phyloP scores from a whole-genome alignment of 1,140 invertebrate species.

The Platyscapa corneri region DNA sequence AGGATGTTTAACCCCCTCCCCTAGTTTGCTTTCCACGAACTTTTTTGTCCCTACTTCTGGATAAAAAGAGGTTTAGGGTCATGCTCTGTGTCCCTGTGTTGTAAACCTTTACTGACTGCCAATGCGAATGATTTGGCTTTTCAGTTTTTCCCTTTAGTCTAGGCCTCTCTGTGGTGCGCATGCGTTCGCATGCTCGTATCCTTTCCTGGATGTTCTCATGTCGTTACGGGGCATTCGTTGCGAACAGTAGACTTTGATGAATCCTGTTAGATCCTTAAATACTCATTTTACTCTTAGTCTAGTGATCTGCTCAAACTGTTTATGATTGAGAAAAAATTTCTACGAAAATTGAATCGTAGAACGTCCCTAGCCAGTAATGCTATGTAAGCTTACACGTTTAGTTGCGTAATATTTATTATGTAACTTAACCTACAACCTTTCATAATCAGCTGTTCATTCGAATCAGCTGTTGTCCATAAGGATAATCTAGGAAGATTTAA shows the following conservation, averaged over 20 bases:
- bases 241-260: not conserved
- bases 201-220: not conserved
- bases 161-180: not conserved
- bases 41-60: not conserved
- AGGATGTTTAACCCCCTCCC: not conserved
- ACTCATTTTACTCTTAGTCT: no score
- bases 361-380: no score
- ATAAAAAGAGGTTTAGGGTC: not conserved
- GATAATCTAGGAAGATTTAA: not conserved
- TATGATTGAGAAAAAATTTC: not conserved
- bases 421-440: conserved; percentile 9
- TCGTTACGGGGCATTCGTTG: not conserved
- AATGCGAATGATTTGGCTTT: not conserved
- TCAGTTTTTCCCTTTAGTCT: not conserved
- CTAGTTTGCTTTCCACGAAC: no score
- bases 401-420: conserved; percentile 9
- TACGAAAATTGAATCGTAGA: no score
- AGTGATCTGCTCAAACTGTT: not conserved
- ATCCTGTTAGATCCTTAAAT: not conserved
- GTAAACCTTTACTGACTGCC: not conserved
- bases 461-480: not conserved
- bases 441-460: conserved; percentile 7
- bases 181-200: not conserved
- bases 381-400: not conserved
- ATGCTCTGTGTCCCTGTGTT: not conserved